Base-by-base conservation (phyloP, 2,113 vertebrate genomes). In the Sylvilagus bachmani region DNA sequence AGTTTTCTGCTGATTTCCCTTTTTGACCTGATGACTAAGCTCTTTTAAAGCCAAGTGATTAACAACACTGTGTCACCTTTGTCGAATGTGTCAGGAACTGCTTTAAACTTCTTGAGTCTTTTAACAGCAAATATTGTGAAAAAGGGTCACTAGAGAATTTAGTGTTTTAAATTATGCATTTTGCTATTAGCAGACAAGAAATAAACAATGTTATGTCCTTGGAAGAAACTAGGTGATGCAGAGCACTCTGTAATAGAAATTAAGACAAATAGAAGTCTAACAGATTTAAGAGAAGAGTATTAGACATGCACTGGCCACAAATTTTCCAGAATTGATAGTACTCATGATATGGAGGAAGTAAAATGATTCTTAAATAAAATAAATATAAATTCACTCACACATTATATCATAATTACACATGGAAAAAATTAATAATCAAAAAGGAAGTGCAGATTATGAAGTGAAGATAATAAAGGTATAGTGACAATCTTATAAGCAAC, bases 41-140 rank as follows among this genome's bases (percentile, higher is more conserved):
- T 49, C 12, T 64, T 87, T 83, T 66, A 71, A 91, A 95, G 8
- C 36, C 13, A 64, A 93, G 64, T 66, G 53, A 84, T 71, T 83
- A 61, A 84, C 44, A 81, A 7, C 36, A 71, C 86, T 25, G 17
- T 83, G 27, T 0, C 5, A 31, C 29, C 10, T 83, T 58, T 73
- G 19, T 21, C 61, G 6, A 85, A 58, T 90, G 58, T 87, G 9
- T 84, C 53, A 77, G 71, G n/a, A 87, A 67, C 24, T 29, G 51
- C 14, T 82, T 93, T 84, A 86, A 89, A 81, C 17, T 85, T 92
- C 17, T 51, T 24, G 71, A 93, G 78, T 1, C 31, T 87, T 73
- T 62, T 90, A 87, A 87, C 12, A 69, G 53, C 80, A 88, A 96
- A 67, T 36, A 29, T 24, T 33, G 21, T 78, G 77, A 87, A 77